Base-by-base conservation (phyloP, 2,797 vertebrate species). In the Karalla daura region DNA sequence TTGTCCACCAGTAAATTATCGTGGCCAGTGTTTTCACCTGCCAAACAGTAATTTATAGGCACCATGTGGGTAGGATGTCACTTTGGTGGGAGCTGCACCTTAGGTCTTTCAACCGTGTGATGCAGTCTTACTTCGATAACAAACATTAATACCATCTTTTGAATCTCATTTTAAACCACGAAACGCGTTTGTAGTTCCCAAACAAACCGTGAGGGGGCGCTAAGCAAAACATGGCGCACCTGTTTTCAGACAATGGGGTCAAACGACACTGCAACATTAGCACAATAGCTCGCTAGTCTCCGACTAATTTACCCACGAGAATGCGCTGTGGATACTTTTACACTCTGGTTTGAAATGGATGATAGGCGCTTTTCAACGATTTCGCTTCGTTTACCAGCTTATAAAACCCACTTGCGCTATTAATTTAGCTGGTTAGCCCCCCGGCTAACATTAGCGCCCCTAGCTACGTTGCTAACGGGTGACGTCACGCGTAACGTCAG, bases 131-230 rank as follows among this genome's bases (percentile, higher is more conserved):
- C 6, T 4, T 37, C 6, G n/a, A 28, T 32, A 14, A 51, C 23
- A 24, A 8, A 2, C 17, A 7, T 30, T 30, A n/a, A n/a, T n/a
- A n/a, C n/a, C n/a, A n/a, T n/a, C n/a, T 10, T 50, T 24, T n/a
- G 13, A 35, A 35, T 30, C 33, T 36, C 15, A 36, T 36, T 32
- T n/a, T 15, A 7, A 28, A 23, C 7, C 1, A 17, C 5, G 5
- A 39, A 11, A 6, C 17, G 8, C 4, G 24, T 28, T 27, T 25
- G 7, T 45, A 10, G 9, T 1, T 28, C 12, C 2, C 23, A 17
- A 6, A 11, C 10, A 3, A 10, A 13, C 52, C 81, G 9, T 3
- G 21, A 70, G 89, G 20, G 56, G 86, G 86, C 81, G 83, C 81
- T 80, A 13, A 7, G n/a, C 52, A n/a, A 6, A 46, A 64, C 46